phyloP scores from a whole-genome alignment of 2,888 invertebrate species.

The Bombylius major region DNA sequence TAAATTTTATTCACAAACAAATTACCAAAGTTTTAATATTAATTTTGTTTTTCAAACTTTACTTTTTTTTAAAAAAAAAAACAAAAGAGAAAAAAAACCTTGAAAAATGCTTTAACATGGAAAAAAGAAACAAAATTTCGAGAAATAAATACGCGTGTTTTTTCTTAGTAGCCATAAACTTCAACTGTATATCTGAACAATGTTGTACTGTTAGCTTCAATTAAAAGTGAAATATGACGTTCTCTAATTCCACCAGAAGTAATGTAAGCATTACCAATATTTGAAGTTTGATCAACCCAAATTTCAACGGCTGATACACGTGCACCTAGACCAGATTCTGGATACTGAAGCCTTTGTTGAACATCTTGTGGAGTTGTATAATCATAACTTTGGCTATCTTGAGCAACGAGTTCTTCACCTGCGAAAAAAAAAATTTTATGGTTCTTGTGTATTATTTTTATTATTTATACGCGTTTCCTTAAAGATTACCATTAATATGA shows the following conservation, averaged over 20 bases:
- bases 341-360: constrained; percentile 7
- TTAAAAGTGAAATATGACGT: constrained; percentile 3
- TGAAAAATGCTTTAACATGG: too few relatives aligned
- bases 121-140: too few relatives aligned
- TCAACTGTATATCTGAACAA: not conserved
- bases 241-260: constrained; percentile 12
- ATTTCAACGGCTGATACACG: constrained; percentile 7
- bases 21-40: too few relatives aligned
- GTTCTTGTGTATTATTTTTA: too few relatives aligned
- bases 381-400: constrained; percentile 3
- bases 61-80: too few relatives aligned
- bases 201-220: constrained; percentile 19
- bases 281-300: constrained; percentile 9
- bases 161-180: not conserved
- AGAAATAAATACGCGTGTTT: not conserved
- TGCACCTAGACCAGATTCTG: constrained; percentile 4
- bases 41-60: too few relatives aligned
- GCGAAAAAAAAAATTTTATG: not conserved
- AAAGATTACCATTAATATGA: not conserved
- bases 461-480: too few relatives aligned
- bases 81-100: too few relatives aligned
- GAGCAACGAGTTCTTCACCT: constrained; percentile 6
- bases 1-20: too few relatives aligned
- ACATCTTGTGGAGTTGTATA: constrained; percentile 7
- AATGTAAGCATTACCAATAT: constrained; percentile 8